A percentile compares a stretch with the other conserved stretches of the same genome.
Evolutionary conservation across 2,797 vertebrate genomes (phyloP).

Genomic region (Lutjanus campechanus): DNA sequence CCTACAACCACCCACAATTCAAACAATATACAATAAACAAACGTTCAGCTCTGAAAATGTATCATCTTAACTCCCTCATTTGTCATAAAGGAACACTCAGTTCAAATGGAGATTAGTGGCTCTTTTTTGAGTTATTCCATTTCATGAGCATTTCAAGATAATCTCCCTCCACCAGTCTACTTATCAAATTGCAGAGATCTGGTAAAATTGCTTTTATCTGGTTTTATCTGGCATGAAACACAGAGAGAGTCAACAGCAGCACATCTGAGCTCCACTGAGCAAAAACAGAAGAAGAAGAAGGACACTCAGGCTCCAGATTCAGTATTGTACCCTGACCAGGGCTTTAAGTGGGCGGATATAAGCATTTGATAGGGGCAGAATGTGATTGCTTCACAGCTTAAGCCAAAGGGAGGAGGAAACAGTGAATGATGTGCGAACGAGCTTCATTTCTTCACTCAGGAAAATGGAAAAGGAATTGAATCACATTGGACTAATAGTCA

Average conservation of each 20-base stretch:
- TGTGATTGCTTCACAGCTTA: slow-evolving; percentile 35
- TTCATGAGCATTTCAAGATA: slow-evolving; percentile 32
- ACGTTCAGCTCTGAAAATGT: neutral
- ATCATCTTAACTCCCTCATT: slow-evolving; percentile 3
- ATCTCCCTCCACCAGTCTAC: slow-evolving; percentile 9
- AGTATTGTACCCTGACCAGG: neutral
- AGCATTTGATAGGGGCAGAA: neutral
- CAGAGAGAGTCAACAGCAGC: neutral
- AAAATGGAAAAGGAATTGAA: neutral
- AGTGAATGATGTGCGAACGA: neutral
- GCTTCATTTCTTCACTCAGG: neutral
- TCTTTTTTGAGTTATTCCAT: slow-evolving; percentile 12
- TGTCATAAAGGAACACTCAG: neutral
- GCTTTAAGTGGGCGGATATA: neutral
- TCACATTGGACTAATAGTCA: neutral
- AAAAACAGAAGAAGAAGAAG: neutral
- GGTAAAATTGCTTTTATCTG: neutral
- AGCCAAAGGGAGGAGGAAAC: slow-evolving; percentile 10
- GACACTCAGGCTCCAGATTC: neutral
- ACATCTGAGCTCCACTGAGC: neutral
- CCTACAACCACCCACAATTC: neutral
- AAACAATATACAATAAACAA: neutral
- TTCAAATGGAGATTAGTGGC: slow-evolving; percentile 9
- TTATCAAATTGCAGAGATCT: slow-evolving; percentile 22
- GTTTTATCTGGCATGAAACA: slow-evolving; percentile 13